Percentiles rank a stretch among this genome's conserved stretches.
Evolutionary conservation across 2,888 invertebrate species (phyloP).

Genomic region (Globia sparganii): DNA sequence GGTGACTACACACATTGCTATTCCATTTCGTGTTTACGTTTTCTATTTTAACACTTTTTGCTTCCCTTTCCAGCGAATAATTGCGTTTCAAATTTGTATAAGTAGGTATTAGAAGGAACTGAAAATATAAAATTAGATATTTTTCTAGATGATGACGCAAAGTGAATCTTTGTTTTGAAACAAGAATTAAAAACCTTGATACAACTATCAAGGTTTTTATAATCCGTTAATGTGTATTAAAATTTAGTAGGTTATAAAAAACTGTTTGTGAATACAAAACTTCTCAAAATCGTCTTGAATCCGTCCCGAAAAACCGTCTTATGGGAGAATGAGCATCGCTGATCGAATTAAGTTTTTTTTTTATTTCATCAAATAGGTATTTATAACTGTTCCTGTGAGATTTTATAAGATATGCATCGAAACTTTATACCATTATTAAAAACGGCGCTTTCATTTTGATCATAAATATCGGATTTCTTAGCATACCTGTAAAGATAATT

Average conservation of each 20-base stretch:
- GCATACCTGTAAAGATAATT: constrained; percentile 26
- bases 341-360: constrained; percentile 9
- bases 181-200: background rate
- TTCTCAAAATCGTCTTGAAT: background rate
- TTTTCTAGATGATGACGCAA: background rate
- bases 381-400: constrained; percentile 17
- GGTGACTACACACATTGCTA: constrained; percentile 37
- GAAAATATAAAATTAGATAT: background rate
- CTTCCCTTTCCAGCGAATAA: constrained; percentile 18
- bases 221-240: background rate
- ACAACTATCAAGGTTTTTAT: background rate
- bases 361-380: constrained; percentile 28
- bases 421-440: constrained; percentile 49
- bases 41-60: constrained; percentile 50
- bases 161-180: constrained; percentile 2
- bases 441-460: constrained; percentile 47
- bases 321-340: background rate
- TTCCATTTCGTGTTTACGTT: constrained; percentile 51
- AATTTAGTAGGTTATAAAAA: background rate
- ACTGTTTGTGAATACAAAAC: background rate
- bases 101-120: background rate
- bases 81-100: constrained; percentile 11
- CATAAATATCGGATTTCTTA: constrained; percentile 55
- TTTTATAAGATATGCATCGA: constrained; percentile 41
- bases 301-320: too few species aligned